Evolutionary conservation across 2,113 vertebrate genomes (phyloP), one percentile per base, ranked within the genome.

Genomic region (Apistogramma diplotaenia): DNA sequence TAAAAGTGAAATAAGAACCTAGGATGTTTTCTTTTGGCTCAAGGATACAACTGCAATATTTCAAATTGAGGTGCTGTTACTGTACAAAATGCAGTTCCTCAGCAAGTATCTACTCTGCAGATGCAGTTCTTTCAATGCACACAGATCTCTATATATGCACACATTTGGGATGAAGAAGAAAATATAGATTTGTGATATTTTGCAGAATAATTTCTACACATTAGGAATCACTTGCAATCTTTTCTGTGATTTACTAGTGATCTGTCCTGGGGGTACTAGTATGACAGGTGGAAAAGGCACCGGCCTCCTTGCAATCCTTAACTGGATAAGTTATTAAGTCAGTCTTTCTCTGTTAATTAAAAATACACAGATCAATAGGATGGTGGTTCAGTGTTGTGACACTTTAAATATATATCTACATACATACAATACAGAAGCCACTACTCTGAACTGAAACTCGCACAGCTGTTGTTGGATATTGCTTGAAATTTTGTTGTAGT

Each of bases 1-100:
- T 87, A 78, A 93, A 84, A 79, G 3, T 79, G 19, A 46, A 83
- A 86, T 80, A 72, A 89, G 71, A 84, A 87, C 57, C 57, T 74
- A 29, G 80, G 74, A 89, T 85, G 53, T 77, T 80, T 87, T 23
- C 55, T 89, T 87, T 60, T 81, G 55, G 62, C 37, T 59, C 70
- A 75, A 43, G 33, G 59, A 51, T 76, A 19, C 51, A 37, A 10
- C 37, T 60, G 25, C 31, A 54, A 82, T 82, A 37, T 79, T 21
- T 90, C 87, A 87, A 58, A 23, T 51, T 82, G 31, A 81, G 79
- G 29, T 6, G 35, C 43, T 4, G 51, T 12, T 59, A n/a, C n/a
- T n/a, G n/a, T n/a, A 31, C 49, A 65, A 80, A 81, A 60, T 43
- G 19, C 11, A 57, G 19, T 76, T 8, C 15, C 18, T 10, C 23